Percentiles rank a stretch among this genome's conserved stretches.
phyloP scores from a whole-genome alignment of 2,888 invertebrate genomes.

The Cabera pusaria region DNA sequence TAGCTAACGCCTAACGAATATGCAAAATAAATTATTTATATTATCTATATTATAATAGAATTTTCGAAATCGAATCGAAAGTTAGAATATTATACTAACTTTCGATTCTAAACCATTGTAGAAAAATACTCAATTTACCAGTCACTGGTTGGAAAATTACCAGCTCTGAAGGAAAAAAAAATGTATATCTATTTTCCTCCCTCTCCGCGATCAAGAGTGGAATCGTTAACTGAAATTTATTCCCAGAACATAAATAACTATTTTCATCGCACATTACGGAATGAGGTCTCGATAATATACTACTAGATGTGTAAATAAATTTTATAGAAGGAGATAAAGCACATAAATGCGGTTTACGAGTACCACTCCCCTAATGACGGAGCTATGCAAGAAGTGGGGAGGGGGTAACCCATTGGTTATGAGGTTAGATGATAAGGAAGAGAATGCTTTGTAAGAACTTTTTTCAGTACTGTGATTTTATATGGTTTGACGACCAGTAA shows the following conservation, averaged over 20 bases:
- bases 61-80: no score
- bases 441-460: no score
- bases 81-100: no score
- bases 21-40: no score
- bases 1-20: no score
- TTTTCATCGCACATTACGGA: slow-evolving; percentile 51
- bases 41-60: no score
- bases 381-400: slow-evolving; percentile 53
- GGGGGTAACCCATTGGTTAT: slow-evolving; percentile 2
- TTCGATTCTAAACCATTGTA: no score
- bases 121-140: no score
- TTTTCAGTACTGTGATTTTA: no score
- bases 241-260: slow-evolving; percentile 31
- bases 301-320: slow-evolving; percentile 72
- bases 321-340: slow-evolving; percentile 77
- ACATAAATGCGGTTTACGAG: slow-evolving; percentile 75
- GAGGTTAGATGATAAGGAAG: no score
- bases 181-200: slow-evolving; percentile 6
- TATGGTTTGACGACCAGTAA: no score
- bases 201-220: slow-evolving; percentile 16
- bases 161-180: slow-evolving; percentile 1
- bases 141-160: neutral
- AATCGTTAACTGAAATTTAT: slow-evolving; percentile 20
- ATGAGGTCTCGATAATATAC: slow-evolving; percentile 57
- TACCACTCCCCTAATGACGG: slow-evolving; percentile 74